These are phyloP conservation scores for Panagrolaimus sp. DNA, from an alignment of 1,140 invertebrate genomes.

Conservation along the genomic window DNA sequence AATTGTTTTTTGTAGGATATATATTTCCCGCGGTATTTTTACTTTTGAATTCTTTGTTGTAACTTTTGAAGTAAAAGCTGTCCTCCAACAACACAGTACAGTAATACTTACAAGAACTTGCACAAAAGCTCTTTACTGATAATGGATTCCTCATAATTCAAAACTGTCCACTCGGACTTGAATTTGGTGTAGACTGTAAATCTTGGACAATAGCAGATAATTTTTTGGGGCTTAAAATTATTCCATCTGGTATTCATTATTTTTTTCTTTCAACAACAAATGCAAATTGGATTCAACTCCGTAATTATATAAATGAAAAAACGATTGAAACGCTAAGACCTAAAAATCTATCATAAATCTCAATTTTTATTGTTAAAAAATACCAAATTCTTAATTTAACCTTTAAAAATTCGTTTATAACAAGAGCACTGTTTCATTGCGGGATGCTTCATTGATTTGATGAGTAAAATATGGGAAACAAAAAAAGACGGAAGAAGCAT, in stretches of 20 bases:
- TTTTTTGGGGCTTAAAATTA: constrained; percentile 96
- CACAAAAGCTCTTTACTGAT: constrained; percentile 71
- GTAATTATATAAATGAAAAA: constrained; percentile 68
- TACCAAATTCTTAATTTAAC: too few relatives aligned
- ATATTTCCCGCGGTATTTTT: too few relatives aligned
- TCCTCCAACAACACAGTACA: too few relatives aligned
- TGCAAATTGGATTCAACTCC: constrained; percentile 75
- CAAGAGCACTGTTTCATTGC: too few relatives aligned
- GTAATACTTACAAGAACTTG: constrained; percentile 72
- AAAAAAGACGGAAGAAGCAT: too few relatives aligned
- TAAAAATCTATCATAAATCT: too few relatives aligned
- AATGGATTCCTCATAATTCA: constrained; percentile 73
- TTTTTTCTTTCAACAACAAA: constrained; percentile 73
- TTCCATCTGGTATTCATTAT: constrained; percentile 90
- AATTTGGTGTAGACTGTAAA: constrained; percentile 93
- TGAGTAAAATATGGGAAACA: too few relatives aligned
- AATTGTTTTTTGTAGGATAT: too few relatives aligned
- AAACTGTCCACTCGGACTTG: constrained; percentile 76
- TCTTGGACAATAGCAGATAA: constrained; percentile 83
- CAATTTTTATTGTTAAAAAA: too few relatives aligned
- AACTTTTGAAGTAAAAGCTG: not conserved
- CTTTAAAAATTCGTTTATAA: too few relatives aligned
- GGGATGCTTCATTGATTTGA: too few relatives aligned
- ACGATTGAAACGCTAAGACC: constrained; percentile 45
- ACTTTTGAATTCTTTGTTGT: too few relatives aligned